Evolutionary conservation across 2,797 vertebrate species (phyloP).

Genomic region (Hylomyscus alleni): DNA sequence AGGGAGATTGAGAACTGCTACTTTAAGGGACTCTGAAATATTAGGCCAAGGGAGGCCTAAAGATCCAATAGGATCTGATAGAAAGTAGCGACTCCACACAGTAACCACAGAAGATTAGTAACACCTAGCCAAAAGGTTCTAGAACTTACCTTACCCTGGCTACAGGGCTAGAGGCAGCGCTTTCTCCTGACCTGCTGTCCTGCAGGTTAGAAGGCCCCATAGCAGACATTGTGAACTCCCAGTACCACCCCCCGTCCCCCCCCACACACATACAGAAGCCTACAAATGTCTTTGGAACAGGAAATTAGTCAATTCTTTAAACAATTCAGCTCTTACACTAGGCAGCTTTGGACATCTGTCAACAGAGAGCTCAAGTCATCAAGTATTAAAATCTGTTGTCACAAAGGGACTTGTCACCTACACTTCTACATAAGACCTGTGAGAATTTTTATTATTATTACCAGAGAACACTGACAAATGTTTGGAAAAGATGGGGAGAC

Average conservation of each 20-base stretch:
- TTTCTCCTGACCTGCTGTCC: background rate
- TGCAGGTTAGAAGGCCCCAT: background rate
- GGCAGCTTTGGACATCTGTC: conserved; percentile 79
- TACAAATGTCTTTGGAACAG: conserved; percentile 69
- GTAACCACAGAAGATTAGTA: background rate
- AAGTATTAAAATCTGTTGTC: conserved; percentile 77
- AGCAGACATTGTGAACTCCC: background rate
- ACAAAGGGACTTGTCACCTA: conserved; percentile 72
- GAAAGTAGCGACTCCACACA: background rate
- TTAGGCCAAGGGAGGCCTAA: background rate
- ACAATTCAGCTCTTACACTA: conserved; percentile 69
- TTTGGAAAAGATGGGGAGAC: conserved; percentile 65
- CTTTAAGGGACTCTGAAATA: background rate
- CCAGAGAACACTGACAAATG: conserved; percentile 67
- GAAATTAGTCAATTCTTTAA: conserved; percentile 74
- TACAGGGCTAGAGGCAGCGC: background rate
- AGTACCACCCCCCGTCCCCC: background rate
- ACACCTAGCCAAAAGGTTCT: background rate
- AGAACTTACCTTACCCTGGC: background rate
- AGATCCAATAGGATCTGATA: background rate
- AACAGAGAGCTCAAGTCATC: conserved; percentile 74
- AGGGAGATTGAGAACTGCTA: background rate
- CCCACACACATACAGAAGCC: background rate
- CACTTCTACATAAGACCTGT: conserved; percentile 63
- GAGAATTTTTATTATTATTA: conserved; percentile 64